Percentiles rank a stretch among this genome's conserved stretches.
These are phyloP conservation scores for Parazoanthus atlanticus DNA, from an alignment of 92 coral and sea anemone species.

Conservation along the genomic window DNA sequence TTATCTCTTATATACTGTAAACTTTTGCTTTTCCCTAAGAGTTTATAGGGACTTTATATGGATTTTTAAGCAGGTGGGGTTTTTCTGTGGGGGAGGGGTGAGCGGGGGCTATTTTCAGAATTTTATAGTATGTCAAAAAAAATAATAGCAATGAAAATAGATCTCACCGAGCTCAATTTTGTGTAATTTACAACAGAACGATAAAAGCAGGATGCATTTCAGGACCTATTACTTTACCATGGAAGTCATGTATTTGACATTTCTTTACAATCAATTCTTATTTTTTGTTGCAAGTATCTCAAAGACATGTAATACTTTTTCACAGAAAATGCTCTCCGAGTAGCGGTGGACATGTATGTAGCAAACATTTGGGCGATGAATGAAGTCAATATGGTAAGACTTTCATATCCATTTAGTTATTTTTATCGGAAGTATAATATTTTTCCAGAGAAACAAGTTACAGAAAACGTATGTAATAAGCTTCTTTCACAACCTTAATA, in stretches of 20 bases:
- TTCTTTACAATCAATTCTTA: background rate
- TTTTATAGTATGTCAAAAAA: too few relatives aligned
- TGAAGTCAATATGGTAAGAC: slow-evolving; percentile 92
- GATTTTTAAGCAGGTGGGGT: too few relatives aligned
- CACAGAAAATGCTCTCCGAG: slow-evolving; percentile 24
- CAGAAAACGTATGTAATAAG: background rate
- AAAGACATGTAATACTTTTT: background rate
- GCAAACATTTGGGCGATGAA: slow-evolving; percentile 98
- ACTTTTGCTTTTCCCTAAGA: too few relatives aligned
- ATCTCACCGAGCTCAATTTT: too few relatives aligned
- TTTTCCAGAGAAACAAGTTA: background rate
- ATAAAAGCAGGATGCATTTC: too few relatives aligned
- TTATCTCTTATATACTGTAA: too few relatives aligned
- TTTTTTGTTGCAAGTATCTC: background rate
- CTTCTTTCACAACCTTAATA: too few relatives aligned
- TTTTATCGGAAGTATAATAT: background rate
- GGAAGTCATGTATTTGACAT: background rate
- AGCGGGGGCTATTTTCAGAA: too few relatives aligned
- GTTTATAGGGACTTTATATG: background rate
- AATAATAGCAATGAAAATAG: too few relatives aligned
- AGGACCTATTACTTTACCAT: background rate
- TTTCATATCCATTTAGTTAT: background rate
- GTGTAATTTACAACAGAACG: too few relatives aligned
- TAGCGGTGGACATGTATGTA: slow-evolving; percentile 86
- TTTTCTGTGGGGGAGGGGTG: too few relatives aligned